Conservation (phyloP, 2,797 vertebrate genomes). For the Ctenosaura bakeri region DNA sequence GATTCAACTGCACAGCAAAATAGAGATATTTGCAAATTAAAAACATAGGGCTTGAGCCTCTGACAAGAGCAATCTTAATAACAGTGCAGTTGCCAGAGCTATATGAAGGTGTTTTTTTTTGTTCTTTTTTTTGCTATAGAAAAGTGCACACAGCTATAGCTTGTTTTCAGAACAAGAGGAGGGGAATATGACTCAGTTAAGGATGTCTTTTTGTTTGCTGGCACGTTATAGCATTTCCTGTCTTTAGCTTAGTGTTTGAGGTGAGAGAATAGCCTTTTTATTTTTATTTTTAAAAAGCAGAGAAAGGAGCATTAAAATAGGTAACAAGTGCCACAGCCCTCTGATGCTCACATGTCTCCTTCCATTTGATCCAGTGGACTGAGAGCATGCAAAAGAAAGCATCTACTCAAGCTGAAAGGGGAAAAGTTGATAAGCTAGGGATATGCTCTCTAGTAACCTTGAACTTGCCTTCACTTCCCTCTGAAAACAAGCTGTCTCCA, state of each 20-base stretch:
- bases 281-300: neutral
- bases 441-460: constrained; percentile 77
- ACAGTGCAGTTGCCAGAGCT: constrained; percentile 42
- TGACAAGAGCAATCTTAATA: constrained; percentile 62
- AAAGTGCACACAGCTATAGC: constrained; percentile 42
- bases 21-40: constrained; percentile 67
- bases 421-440: constrained; percentile 74
- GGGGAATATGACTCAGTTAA: neutral
- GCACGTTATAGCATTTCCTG: constrained; percentile 35
- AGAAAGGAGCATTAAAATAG: constrained; percentile 59
- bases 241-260: neutral
- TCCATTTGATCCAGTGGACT: constrained; percentile 75
- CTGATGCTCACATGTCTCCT: constrained; percentile 71
- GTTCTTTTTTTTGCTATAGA: constrained; percentile 27
- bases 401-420: constrained; percentile 71
- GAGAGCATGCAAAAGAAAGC: constrained; percentile 70
- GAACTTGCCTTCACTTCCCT: constrained; percentile 77
- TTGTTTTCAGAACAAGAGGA: constrained; percentile 5
- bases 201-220: constrained; percentile 4
- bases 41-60: constrained; percentile 55
- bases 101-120: constrained; percentile 24
- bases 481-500: constrained; percentile 77
- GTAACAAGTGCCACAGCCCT: constrained; percentile 54
- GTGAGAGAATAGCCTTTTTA: neutral
- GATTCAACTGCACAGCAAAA: constrained; percentile 60